Evolutionary conservation across 1,140 invertebrate genomes (phyloP).

Genomic region (Euborellia annulipes): DNA sequence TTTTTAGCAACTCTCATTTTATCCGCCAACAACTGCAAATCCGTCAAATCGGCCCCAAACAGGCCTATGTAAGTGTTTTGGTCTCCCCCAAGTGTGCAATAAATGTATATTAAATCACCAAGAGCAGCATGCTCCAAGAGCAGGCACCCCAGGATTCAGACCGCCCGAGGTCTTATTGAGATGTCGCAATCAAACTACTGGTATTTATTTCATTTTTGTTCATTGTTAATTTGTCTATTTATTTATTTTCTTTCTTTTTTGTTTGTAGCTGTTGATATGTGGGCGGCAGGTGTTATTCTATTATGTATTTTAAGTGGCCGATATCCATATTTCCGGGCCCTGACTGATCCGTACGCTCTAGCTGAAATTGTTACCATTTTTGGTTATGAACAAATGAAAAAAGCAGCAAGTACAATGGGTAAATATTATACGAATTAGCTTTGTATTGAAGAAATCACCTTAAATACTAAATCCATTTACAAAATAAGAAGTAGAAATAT

Average conservation of each 20-base stretch:
- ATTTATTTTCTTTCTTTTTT: no score
- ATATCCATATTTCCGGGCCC: constrained; percentile 69
- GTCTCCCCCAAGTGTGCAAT: constrained; percentile 43
- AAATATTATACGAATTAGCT: no score
- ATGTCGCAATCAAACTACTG: constrained; percentile 53
- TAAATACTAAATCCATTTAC: no score
- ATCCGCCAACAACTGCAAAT: no score
- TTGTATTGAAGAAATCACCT: no score
- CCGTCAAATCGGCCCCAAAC: no score
- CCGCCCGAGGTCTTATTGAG: constrained; percentile 78
- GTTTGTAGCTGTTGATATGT: constrained; percentile 63
- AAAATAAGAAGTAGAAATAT: no score
- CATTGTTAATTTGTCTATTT: no score
- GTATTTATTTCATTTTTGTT: constrained; percentile 23
- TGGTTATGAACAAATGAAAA: constrained; percentile 48
- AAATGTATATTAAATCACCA: constrained; percentile 37
- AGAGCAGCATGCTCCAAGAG: constrained; percentile 47
- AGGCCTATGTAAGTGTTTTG: constrained; percentile 50
- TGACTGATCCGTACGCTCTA: constrained; percentile 62
- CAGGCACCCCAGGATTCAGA: constrained; percentile 79
- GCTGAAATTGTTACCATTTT: constrained; percentile 72
- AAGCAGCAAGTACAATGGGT: constrained; percentile 53
- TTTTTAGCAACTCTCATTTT: no score
- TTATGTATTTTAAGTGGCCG: constrained; percentile 59
- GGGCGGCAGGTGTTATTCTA: constrained; percentile 78